Evolutionary conservation across 2,797 vertebrate genomes (phyloP), one percentile per base, ranked within the genome.

Genomic region (Hippopotamyrus pictus): DNA sequence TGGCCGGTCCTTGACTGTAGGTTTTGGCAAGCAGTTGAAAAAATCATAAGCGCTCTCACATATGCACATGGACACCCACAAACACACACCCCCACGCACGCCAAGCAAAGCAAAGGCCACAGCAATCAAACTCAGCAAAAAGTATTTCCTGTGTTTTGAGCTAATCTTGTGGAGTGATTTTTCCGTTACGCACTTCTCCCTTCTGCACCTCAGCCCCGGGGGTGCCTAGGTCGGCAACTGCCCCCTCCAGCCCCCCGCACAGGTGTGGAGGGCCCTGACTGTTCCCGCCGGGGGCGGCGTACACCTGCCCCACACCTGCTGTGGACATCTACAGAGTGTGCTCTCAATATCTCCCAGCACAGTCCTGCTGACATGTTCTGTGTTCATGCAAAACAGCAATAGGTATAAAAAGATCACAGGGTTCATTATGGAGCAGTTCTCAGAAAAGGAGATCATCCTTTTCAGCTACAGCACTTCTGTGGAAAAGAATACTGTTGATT

Each of bases 61-160:
- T 83, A 79, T 62, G 88, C 54, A 54, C 79, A 88, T 29, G 69
- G 29, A 59, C 88, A 89, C 83, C 59, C 50, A 53, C 86, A 73
- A 46, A 76, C 83, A 86, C 88, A 90, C 69, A 88, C 57, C 76
- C 86, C 89, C 59, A 88, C 44, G 54, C 86, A 88, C 94, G 93
- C 92, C 73, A 88, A 79, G 88, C 86, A 91, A 57, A 94, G 90
- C 94, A 95, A 93, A 94, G 94, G 94, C 94, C 94, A 93, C 94
- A 93, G 95, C 95, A 97, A 97, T 97, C 95, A 97, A 94, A 91
- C 94, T 91, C 91, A 93, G 96, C 94, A 96, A 93, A 96, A 95
- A 96, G 96, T 96, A 97, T 97, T 98, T 98, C 97, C 97, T 98
- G 97, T 96, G 96, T 95, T 96, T 96, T 94, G 93, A 96, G 96